Evolutionary conservation across 2,797 vertebrate genomes (phyloP).

Genomic region (Selene dorsalis): DNA sequence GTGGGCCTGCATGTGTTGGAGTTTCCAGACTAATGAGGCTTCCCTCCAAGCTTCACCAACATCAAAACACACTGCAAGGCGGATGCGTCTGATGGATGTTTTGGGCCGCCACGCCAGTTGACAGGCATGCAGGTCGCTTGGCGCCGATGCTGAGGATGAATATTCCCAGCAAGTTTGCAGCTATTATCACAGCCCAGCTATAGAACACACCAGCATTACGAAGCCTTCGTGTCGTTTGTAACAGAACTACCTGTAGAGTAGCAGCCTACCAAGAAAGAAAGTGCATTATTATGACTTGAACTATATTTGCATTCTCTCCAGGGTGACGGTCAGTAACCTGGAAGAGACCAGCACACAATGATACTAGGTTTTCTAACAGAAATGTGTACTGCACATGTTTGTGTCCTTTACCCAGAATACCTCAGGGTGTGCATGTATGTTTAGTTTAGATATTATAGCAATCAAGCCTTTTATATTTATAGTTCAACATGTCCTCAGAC

Average conservation of each 20-base stretch:
- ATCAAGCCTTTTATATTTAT: background rate
- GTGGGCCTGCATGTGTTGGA: conserved; percentile 26
- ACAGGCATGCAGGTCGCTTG: conserved; percentile 39
- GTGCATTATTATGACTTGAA: background rate
- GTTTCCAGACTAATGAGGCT: conserved; percentile 66
- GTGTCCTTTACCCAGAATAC: background rate
- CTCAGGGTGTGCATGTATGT: background rate
- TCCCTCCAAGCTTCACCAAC: conserved; percentile 51
- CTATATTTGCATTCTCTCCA: background rate
- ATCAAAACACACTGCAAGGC: conserved; percentile 48
- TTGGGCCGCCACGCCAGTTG: conserved; percentile 27
- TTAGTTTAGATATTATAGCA: background rate
- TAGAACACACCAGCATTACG: background rate
- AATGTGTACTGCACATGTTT: background rate
- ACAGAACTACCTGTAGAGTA: background rate
- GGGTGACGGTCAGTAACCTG: background rate
- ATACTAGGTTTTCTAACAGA: background rate
- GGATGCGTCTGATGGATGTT: conserved; percentile 56
- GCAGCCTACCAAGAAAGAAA: background rate
- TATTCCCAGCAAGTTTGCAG: conserved; percentile 17
- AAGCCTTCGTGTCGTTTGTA: conserved; percentile 10
- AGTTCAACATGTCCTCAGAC: no score
- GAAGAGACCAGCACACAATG: no score
- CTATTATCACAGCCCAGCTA: conserved; percentile 22
- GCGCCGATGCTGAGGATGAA: conserved; percentile 12